These are phyloP conservation scores for Ptyas mucosa DNA, from an alignment of 2,113 vertebrate genomes.

Conservation along the genomic window DNA sequence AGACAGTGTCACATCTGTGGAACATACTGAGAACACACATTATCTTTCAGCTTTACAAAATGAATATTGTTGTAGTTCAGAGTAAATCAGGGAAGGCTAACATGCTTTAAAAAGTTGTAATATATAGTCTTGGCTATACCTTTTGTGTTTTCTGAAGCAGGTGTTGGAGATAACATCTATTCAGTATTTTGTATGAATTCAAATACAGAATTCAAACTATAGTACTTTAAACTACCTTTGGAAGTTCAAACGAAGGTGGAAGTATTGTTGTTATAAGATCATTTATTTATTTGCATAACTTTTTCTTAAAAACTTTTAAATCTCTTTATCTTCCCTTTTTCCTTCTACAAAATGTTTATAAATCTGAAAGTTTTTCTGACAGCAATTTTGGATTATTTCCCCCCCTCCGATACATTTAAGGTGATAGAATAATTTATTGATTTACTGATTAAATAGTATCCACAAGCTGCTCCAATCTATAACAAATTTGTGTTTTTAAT, in stretches of 20 bases:
- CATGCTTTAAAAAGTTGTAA: not conserved
- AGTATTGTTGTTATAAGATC: not conserved
- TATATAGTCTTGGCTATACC: not conserved
- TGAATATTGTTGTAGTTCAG: not conserved
- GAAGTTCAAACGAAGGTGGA: not conserved
- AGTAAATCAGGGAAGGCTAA: not conserved
- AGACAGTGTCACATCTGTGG: not conserved
- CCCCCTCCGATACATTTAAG: not conserved
- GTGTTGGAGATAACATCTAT: not conserved
- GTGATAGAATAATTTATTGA: not conserved
- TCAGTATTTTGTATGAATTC: not conserved
- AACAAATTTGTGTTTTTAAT: not conserved
- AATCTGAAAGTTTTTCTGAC: not conserved
- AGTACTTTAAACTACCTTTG: not conserved
- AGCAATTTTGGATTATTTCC: not conserved
- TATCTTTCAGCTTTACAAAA: not conserved
- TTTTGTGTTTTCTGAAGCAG: not conserved
- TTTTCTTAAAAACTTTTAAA: slow-evolving; percentile 1
- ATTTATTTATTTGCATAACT: not conserved
- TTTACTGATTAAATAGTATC: not conserved
- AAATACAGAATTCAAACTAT: not conserved
- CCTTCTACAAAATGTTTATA: not conserved
- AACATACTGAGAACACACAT: not conserved
- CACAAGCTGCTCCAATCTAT: not conserved
- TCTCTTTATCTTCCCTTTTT: not conserved